phyloP scores from a whole-genome alignment of 2,797 vertebrate genomes.

The Aplochiton taeniatus region DNA sequence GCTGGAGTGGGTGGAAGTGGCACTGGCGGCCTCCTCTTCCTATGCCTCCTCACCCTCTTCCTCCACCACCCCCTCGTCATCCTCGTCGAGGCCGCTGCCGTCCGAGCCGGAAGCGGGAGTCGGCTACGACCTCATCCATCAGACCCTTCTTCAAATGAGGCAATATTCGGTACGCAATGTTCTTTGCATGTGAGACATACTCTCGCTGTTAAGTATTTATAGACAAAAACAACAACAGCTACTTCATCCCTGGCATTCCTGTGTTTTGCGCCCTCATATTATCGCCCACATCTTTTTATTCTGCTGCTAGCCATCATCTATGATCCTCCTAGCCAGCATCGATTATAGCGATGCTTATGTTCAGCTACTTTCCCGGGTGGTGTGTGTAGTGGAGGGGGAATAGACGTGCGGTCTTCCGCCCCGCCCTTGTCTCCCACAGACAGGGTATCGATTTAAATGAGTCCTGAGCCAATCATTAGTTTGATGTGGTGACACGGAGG shows the following conservation, averaged over 20 bases:
- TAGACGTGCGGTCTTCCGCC: neutral
- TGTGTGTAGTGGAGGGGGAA: slow-evolving; percentile 3
- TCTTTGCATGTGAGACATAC: too few relatives aligned
- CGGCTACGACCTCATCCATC: slow-evolving; percentile 76
- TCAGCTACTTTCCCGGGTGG: slow-evolving; percentile 8
- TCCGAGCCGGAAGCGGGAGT: slow-evolving; percentile 60
- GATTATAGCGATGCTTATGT: slow-evolving; percentile 15
- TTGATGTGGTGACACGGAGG: slow-evolving; percentile 10
- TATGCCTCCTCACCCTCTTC: slow-evolving; percentile 36
- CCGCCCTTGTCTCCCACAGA: neutral
- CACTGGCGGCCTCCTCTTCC: slow-evolving; percentile 74
- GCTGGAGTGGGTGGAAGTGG: slow-evolving; percentile 84
- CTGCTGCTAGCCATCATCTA: neutral
- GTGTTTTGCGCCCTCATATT: neutral
- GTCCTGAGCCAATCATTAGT: neutral
- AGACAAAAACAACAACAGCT: too few relatives aligned
- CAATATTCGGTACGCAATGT: slow-evolving; percentile 76
- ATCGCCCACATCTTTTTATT: neutral
- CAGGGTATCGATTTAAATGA: slow-evolving; percentile 17
- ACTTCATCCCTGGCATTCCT: too few relatives aligned
- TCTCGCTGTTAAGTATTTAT: too few relatives aligned
- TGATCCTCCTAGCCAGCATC: neutral
- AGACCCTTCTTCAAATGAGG: slow-evolving; percentile 81
- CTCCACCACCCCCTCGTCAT: slow-evolving; percentile 54
- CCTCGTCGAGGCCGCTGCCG: slow-evolving; percentile 56